A percentile compares a stretch with the other conserved stretches of the same genome.
Conservation (phyloP, 2,113 vertebrate species). For the Leucopsar rothschildi region DNA sequence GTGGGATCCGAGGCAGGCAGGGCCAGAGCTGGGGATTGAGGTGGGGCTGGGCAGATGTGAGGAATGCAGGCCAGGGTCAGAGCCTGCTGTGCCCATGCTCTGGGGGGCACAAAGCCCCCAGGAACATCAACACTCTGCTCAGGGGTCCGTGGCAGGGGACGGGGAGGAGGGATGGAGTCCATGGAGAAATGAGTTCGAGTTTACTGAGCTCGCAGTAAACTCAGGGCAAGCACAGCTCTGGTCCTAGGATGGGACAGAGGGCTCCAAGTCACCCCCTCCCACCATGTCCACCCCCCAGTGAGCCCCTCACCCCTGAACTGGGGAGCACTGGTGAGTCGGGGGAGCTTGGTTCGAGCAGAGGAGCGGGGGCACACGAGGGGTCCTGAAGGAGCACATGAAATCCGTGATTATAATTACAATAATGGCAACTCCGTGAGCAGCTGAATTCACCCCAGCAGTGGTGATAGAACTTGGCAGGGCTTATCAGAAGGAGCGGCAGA, state of each 20-base stretch:
- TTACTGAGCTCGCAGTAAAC: not conserved
- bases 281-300: rapidly evolving
- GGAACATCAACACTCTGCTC: not conserved
- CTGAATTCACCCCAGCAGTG: not conserved
- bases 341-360: rapidly evolving
- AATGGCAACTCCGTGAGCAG: not conserved
- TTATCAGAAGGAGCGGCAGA: not conserved
- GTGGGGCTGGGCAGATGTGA: not conserved
- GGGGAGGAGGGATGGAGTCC: rapidly evolving
- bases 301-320: not conserved
- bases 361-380: not conserved
- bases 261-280: not conserved
- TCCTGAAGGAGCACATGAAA: not conserved
- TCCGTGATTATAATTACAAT: not conserved
- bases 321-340: not conserved
- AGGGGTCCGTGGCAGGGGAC: not conserved
- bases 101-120: not conserved
- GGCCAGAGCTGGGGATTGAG: not conserved
- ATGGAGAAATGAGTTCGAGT: rapidly evolving
- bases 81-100: not conserved
- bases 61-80: not conserved
- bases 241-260: not conserved
- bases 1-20: not conserved
- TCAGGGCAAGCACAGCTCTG: not conserved
- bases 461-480: not conserved